These are phyloP conservation scores for Genyomyrus donnyi DNA, from an alignment of 2,113 vertebrate species.

Conservation along the genomic window DNA sequence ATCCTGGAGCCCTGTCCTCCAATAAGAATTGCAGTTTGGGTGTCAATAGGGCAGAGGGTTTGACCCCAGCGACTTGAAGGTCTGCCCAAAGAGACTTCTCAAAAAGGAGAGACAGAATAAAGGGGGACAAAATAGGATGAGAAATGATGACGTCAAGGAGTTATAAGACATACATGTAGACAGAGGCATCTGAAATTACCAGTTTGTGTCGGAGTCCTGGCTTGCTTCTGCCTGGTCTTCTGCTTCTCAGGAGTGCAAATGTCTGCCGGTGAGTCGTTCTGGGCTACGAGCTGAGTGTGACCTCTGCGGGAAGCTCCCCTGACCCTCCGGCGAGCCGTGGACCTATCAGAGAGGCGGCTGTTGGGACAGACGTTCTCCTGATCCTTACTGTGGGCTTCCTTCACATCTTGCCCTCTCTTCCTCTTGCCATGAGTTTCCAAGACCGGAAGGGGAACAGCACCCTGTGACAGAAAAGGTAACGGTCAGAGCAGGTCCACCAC, in stretches of 20 bases:
- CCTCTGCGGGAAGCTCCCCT: slow-evolving; percentile 31
- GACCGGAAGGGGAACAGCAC: slow-evolving; percentile 15
- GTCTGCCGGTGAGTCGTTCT: slow-evolving; percentile 31
- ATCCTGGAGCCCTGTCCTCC: slow-evolving; percentile 62
- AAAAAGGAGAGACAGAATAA: not conserved
- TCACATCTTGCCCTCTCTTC: slow-evolving; percentile 43
- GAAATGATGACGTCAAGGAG: not conserved
- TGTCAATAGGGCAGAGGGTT: slow-evolving; percentile 57
- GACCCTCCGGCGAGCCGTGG: slow-evolving; percentile 44
- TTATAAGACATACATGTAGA: not conserved
- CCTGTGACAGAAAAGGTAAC: slow-evolving; percentile 24
- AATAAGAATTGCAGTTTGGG: slow-evolving; percentile 62
- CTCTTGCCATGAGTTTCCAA: slow-evolving; percentile 46
- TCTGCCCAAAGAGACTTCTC: slow-evolving; percentile 32
- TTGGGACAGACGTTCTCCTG: slow-evolving; percentile 55
- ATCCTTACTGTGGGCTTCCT: slow-evolving; percentile 9
- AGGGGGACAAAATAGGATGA: not conserved
- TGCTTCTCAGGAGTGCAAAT: slow-evolving; percentile 31
- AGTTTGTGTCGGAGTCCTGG: slow-evolving; percentile 46
- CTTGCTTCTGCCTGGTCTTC: slow-evolving; percentile 42
- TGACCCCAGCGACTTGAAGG: slow-evolving; percentile 64
- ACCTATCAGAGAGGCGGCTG: slow-evolving; percentile 23
- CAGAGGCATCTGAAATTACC: slow-evolving; percentile 35
- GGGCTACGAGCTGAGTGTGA: slow-evolving; percentile 48
- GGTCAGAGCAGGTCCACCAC: not conserved